A percentile compares a stretch with the other conserved stretches of the same genome.
Conservation (phyloP, 1,140 invertebrate species). For the Macrocentrus cingulum region DNA sequence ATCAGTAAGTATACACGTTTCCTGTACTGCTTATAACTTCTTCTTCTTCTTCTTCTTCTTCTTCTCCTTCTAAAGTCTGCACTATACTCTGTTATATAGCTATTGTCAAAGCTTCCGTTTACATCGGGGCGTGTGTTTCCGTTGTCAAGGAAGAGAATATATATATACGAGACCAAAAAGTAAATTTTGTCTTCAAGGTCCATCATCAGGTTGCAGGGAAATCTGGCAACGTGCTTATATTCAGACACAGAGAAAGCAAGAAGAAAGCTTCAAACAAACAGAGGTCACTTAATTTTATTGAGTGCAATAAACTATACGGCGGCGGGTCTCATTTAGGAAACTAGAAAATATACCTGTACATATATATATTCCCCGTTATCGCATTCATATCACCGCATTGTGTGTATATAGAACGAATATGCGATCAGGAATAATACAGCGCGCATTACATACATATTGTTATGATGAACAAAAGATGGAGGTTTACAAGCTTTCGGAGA, state of each 20-base stretch:
- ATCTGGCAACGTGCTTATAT: not conserved
- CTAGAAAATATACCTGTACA: no score
- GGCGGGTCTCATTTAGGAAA: no score
- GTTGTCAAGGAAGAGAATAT: not conserved
- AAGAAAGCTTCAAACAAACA: not conserved
- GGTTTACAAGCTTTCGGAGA: not conserved
- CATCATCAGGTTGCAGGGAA: not conserved
- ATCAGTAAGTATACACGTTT: conserved; percentile 6
- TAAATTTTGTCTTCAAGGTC: conserved; percentile 10
- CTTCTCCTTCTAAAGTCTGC: no score
- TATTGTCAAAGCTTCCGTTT: conserved; percentile 13
- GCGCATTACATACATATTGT: not conserved
- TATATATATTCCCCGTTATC: no score
- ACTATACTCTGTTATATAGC: no score
- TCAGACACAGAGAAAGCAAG: not conserved
- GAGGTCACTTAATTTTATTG: not conserved
- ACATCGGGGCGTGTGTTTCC: not conserved
- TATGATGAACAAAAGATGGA: conserved; percentile 20
- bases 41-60: no score
- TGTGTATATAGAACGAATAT: not conserved
- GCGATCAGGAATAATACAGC: not conserved
- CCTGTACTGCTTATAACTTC: conserved; percentile 1
- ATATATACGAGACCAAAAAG: not conserved
- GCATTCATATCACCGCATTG: no score
- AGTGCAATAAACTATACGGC: not conserved